Percentiles rank a stretch among this genome's conserved stretches.
phyloP scores from a whole-genome alignment of 2,113 vertebrate species.

The Polypterus bichir region DNA sequence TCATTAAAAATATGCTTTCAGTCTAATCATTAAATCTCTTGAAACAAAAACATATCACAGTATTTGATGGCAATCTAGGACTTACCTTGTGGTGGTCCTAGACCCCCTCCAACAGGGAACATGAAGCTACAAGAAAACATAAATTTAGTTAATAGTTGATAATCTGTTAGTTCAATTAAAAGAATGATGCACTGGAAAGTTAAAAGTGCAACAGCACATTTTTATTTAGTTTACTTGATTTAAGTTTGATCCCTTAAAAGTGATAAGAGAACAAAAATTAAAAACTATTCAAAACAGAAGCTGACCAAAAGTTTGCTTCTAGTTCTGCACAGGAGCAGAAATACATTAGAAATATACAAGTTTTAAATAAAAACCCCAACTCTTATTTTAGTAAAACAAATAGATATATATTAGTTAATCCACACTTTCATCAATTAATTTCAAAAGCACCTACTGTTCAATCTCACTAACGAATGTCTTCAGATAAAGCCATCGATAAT shows the following conservation, averaged over 20 bases:
- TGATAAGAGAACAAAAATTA: not conserved
- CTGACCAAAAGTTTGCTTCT: not conserved
- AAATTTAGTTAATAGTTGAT: conserved; percentile 12
- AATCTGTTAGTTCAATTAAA: not conserved
- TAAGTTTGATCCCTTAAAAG: not conserved
- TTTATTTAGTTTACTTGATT: not conserved
- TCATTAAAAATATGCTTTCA: too few species aligned
- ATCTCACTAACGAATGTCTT: too few species aligned
- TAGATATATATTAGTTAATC: too few species aligned
- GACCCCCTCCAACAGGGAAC: conserved; percentile 77
- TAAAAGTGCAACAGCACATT: not conserved
- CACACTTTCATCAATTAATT: too few species aligned
- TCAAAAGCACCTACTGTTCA: too few species aligned
- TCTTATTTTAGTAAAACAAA: too few species aligned
- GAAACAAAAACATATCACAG: too few species aligned
- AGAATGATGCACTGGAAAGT: not conserved
- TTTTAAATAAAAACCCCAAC: too few species aligned
- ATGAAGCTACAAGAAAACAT: conserved; percentile 65
- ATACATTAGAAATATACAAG: too few species aligned
- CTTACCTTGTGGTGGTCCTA: conserved; percentile 87
- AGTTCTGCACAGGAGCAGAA: too few species aligned
- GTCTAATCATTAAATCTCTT: too few species aligned
- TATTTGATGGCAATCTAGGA: conserved; percentile 1
- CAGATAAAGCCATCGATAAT: too few species aligned
- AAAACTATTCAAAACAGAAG: not conserved